phyloP scores from a whole-genome alignment of 2,113 vertebrate genomes.

The Edolisoma coerulescens region DNA sequence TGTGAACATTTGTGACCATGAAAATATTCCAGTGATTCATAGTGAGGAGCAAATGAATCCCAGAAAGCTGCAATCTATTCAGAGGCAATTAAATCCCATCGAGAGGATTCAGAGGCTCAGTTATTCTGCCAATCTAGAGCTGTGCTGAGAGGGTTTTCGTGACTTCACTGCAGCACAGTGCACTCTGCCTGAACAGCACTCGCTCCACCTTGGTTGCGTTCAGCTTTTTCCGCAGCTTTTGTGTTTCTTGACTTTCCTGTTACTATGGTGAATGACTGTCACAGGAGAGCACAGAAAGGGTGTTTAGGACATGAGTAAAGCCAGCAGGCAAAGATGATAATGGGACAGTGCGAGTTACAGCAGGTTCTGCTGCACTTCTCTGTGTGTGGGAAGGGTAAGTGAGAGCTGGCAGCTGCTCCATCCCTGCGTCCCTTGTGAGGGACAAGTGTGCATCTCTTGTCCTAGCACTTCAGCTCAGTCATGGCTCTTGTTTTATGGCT shows the following conservation, averaged over 20 bases:
- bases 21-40: conserved; percentile 34
- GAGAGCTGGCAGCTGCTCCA: not conserved
- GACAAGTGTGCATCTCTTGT: not conserved
- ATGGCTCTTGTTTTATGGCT: not conserved
- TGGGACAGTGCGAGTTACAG: not conserved
- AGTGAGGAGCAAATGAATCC: conserved; percentile 19
- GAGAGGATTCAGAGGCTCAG: not conserved
- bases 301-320: not conserved
- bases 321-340: not conserved
- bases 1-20: not conserved
- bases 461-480: not conserved
- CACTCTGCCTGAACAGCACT: not conserved
- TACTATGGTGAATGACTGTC: not conserved
- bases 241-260: not conserved
- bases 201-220: not conserved
- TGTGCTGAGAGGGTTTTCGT: not conserved
- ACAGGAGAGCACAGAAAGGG: not conserved
- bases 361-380: not conserved
- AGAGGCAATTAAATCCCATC: not conserved
- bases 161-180: not conserved
- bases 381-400: not conserved
- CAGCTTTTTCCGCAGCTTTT: not conserved
- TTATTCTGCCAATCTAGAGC: not conserved
- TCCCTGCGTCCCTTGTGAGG: not conserved
- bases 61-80: conserved; percentile 9